These are phyloP conservation scores for Noctua comes DNA, from an alignment of 2,888 invertebrate species.

Conservation along the genomic window DNA sequence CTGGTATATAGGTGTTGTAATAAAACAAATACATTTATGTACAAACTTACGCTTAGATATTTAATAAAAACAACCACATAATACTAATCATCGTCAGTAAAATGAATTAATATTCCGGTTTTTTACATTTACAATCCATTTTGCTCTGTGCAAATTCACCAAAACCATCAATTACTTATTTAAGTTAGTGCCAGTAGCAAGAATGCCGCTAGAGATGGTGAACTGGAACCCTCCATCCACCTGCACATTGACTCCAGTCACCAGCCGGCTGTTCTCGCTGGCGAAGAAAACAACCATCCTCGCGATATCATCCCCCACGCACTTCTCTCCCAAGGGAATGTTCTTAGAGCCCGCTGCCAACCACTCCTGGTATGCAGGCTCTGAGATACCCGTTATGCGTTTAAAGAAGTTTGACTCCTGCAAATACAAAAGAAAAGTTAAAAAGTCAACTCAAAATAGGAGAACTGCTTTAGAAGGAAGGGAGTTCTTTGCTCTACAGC, in stretches of 20 bases:
- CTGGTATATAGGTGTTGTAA: background rate
- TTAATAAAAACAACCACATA: background rate
- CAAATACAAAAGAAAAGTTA: background rate
- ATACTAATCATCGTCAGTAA: background rate
- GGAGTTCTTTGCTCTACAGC: background rate
- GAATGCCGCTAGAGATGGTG: background rate
- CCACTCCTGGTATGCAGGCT: slow-evolving; percentile 65
- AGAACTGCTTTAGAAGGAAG: background rate
- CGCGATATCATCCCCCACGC: slow-evolving; percentile 92
- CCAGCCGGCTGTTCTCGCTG: slow-evolving; percentile 94
- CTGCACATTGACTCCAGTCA: slow-evolving; percentile 92
- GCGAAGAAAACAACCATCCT: slow-evolving; percentile 95
- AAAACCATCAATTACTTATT: slow-evolving; percentile 2
- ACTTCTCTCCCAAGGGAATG: slow-evolving; percentile 66
- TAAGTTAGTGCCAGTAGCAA: background rate
- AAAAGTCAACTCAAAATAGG: background rate
- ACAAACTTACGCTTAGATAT: background rate
- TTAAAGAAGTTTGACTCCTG: slow-evolving; percentile 59
- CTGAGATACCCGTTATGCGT: slow-evolving; percentile 61
- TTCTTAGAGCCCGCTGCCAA: slow-evolving; percentile 31
- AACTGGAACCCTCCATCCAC: slow-evolving; percentile 69
- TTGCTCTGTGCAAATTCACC: too few species aligned
- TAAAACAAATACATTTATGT: background rate
- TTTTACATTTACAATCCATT: background rate
- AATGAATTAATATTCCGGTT: background rate